Conservation (phyloP, 1,140 invertebrate genomes). For the Caenorhabditis remanei region DNA sequence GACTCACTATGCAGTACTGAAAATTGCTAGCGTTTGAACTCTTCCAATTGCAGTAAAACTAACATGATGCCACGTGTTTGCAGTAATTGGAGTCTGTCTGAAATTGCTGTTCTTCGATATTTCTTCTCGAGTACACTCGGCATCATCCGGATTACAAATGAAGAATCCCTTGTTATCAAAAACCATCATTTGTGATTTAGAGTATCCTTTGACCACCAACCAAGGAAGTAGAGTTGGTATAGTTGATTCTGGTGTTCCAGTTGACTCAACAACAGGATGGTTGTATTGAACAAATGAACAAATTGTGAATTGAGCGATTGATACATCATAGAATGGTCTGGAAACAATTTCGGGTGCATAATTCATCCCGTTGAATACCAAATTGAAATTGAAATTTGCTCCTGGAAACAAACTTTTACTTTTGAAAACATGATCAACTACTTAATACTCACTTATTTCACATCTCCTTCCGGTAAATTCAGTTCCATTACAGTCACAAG, state of each 20-base stretch:
- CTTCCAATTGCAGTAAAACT: neutral
- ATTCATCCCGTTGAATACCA: slow-evolving; percentile 35
- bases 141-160: neutral
- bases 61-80: slow-evolving; percentile 46
- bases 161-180: slow-evolving; percentile 49
- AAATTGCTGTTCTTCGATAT: neutral
- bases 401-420: neutral
- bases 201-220: neutral
- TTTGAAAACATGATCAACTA: neutral
- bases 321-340: neutral
- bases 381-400: slow-evolving; percentile 4
- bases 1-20: slow-evolving; percentile 36
- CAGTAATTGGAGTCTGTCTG: slow-evolving; percentile 18
- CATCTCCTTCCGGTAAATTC: slow-evolving; percentile 31
- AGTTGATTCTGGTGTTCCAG: neutral
- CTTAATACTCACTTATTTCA: neutral
- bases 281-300: slow-evolving; percentile 50
- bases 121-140: slow-evolving; percentile 4
- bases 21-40: neutral
- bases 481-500: slow-evolving; percentile 3
- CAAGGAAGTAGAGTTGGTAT: neutral
- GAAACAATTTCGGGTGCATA: slow-evolving; percentile 24
- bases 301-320: slow-evolving; percentile 24
- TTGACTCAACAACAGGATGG: slow-evolving; percentile 10
- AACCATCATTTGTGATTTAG: neutral